Base-by-base conservation (phyloP, 2,797 vertebrate species). In the Brachymystax lenok region DNA sequence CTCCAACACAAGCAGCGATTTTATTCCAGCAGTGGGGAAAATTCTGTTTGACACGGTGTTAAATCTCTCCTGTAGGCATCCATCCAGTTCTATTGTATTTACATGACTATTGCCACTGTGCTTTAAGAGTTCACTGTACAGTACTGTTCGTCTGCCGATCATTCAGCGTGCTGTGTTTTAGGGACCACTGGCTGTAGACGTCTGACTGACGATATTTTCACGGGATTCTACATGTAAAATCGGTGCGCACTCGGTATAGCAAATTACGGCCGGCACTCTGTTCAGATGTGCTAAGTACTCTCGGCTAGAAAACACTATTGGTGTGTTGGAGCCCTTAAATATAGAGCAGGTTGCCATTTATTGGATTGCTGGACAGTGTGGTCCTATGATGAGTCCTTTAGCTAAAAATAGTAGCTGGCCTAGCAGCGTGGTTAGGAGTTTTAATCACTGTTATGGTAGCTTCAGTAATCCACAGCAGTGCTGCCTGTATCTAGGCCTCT, bases 371-470 rank as follows among this genome's bases (percentile, higher is more conserved):
- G 54, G 86, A 90, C 87, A 86, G 79, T 76, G 69, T 74, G 78
- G 69, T 51, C 72, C 90, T 92, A 92, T 90, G 81, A 87, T 93
- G 92, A 93, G 89, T 83, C 84, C 76, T 87, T 88, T 82, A 73
- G 86, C 92, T 94, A 93, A 92, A 91, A 92, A 91, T 93, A 94
- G 93, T 71, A 78, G 75, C 80, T 83, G 84, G 86, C 84, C 90
- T 83, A 85, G 86, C 87, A 89, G 91, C 87, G 86, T 86, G 80
- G 87, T 88, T 93, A 88, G 90, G 89, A 87, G 86, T 84, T 86
- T 91, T 92, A 94, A 93, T 93, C 91, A 89, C 85, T 85, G 88
- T 92, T 93, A 90, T 92, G 90, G 90, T 92, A 88, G 80, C 87
- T 79, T 59, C 84, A 82, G 83, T 93, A 94, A 95, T 93, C 93